Evolutionary conservation across 2,113 vertebrate species (phyloP).

Genomic region (Tragelaphus imberbis): DNA sequence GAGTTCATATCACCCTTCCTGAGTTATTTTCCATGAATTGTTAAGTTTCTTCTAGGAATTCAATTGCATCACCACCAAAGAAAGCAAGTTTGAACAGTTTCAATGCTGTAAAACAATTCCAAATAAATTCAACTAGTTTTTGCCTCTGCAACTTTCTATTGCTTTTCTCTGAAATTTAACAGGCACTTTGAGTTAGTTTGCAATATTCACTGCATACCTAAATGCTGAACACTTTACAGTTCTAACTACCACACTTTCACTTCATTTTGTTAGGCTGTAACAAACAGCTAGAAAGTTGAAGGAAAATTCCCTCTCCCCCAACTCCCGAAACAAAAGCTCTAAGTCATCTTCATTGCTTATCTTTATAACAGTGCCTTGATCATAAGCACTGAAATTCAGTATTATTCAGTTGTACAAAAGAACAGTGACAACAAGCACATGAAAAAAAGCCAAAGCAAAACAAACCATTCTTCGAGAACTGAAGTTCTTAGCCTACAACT

Average conservation of each 20-base stretch:
- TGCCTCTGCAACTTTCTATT: not conserved
- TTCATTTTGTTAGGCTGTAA: not conserved
- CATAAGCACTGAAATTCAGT: not conserved
- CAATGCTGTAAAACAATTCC: not conserved
- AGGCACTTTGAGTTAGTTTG: not conserved
- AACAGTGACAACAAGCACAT: not conserved
- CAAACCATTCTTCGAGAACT: not conserved
- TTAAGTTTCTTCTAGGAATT: not conserved
- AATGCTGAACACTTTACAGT: not conserved
- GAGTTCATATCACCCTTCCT: conserved; percentile 5
- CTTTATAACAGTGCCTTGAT: not conserved
- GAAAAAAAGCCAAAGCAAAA: not conserved
- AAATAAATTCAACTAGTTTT: not conserved
- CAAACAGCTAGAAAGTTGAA: not conserved
- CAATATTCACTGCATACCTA: not conserved
- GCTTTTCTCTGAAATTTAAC: not conserved
- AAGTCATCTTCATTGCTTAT: not conserved
- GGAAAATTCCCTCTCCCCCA: not conserved
- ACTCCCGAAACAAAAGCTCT: not conserved
- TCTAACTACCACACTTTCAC: not conserved
- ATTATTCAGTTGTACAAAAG: not conserved
- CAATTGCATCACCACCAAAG: not conserved
- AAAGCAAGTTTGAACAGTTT: not conserved
- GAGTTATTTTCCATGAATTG: not conserved
- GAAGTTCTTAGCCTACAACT: not conserved